Percentiles rank a stretch among this genome's conserved stretches.
Conservation (phyloP, 2,113 vertebrate species). For the Fulica atra region DNA sequence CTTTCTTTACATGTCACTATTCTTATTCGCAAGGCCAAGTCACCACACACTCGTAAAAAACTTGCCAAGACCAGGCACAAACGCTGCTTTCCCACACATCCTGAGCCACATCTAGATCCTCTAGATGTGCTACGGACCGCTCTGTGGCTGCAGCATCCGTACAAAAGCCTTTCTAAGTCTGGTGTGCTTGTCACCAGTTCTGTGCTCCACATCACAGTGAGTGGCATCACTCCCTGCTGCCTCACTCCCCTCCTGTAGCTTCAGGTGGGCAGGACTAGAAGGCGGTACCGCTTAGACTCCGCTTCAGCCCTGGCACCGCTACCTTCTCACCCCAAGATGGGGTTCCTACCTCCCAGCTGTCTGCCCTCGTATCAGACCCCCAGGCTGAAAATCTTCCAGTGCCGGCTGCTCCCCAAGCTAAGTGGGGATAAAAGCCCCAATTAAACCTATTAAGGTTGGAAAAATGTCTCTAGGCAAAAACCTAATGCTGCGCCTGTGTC, state of each 20-base stretch:
- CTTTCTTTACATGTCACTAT: neutral
- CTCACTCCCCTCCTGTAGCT: neutral
- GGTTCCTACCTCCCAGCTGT: neutral
- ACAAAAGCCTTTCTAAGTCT: neutral
- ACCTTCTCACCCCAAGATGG: fast-evolving
- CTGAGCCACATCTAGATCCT: neutral
- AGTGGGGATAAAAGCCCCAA: neutral
- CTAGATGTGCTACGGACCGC: fast-evolving
- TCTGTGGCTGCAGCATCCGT: neutral
- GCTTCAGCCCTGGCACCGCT: neutral
- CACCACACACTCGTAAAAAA: neutral
- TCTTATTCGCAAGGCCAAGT: neutral
- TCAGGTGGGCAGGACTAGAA: neutral
- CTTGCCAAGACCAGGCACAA: neutral
- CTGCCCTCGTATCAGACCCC: neutral
- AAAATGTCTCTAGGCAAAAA: neutral
- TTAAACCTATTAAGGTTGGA: neutral
- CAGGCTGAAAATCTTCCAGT: neutral
- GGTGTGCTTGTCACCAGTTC: neutral
- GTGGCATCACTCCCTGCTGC: neutral
- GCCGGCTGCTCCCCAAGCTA: neutral
- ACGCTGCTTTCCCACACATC: neutral
- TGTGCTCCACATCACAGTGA: neutral
- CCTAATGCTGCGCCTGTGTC: neutral
- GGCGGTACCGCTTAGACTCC: neutral